Conservation (phyloP, 2,113 vertebrate genomes). For the Centropus unirufus region DNA sequence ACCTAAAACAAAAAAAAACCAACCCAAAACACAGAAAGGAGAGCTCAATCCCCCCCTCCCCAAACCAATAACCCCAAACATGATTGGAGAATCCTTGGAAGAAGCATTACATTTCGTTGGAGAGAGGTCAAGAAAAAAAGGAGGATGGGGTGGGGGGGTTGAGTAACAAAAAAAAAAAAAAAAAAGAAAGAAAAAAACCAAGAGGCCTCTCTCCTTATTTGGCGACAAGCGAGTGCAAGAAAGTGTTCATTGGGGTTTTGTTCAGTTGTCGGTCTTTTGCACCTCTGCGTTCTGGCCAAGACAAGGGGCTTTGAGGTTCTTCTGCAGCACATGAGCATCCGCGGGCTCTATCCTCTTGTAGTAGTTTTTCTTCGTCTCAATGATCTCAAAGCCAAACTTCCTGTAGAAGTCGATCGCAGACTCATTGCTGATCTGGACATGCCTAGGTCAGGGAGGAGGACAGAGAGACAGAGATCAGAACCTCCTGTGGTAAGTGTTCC, state of each 20-base stretch:
- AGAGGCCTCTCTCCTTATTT: constrained; percentile 83
- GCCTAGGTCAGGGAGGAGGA: constrained; percentile 76
- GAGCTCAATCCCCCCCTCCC: not conserved
- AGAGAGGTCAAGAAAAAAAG: constrained; percentile 65
- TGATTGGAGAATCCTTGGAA: constrained; percentile 75
- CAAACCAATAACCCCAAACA: constrained; percentile 53
- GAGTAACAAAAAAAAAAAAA: not conserved
- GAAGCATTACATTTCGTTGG: constrained; percentile 71
- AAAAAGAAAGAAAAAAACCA: not conserved
- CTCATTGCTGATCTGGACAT: constrained; percentile 99
- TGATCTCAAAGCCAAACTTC: constrained; percentile 99
- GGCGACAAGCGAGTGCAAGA: constrained; percentile 86
- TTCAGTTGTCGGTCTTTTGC: constrained; percentile 89
- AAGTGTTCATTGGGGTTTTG: constrained; percentile 76
- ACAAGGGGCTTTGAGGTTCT: constrained; percentile 91
- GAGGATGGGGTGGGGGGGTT: constrained; percentile 33
- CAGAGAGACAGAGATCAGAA: not conserved
- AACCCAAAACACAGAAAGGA: no score
- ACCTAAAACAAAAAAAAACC: not conserved
- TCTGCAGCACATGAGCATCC: constrained; percentile 98
- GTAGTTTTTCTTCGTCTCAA: constrained; percentile 99
- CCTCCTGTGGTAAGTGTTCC: not conserved
- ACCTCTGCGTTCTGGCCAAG: constrained; percentile 88
- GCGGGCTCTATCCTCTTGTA: constrained; percentile 99
- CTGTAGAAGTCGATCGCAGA: constrained; percentile 99